Evolutionary conservation across 2,797 vertebrate genomes (phyloP).

Genomic region (Ataeniobius toweri): DNA sequence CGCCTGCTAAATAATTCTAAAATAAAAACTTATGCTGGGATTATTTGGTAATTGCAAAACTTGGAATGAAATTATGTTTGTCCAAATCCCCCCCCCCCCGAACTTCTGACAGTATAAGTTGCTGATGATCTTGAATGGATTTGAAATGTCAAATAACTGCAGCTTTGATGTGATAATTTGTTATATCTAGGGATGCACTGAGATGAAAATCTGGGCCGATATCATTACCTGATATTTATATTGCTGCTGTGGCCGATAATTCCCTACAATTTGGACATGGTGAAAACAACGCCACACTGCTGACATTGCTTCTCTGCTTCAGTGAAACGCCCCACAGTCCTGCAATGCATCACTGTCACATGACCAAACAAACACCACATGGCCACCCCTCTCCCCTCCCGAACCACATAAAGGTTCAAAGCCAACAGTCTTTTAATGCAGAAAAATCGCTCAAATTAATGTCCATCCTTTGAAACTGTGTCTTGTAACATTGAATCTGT

Average conservation of each 20-base stretch:
- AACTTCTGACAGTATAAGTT: no score
- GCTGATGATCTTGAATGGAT: neutral
- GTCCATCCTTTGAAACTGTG: neutral
- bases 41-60: neutral
- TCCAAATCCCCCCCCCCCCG: no score
- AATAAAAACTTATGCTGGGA: neutral
- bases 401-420: neutral
- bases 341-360: no score
- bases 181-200: neutral
- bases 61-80: no score
- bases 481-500: neutral
- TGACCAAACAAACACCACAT: no score
- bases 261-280: no score
- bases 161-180: neutral
- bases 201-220: neutral
- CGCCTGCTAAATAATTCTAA: neutral
- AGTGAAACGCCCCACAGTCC: no score
- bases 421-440: neutral
- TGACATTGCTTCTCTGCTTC: no score
- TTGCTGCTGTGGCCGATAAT: no score
- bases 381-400: no score
- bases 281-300: no score
- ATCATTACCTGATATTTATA: no score
- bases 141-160: neutral
- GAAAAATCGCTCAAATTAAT: neutral